Evolutionary conservation across 2,113 vertebrate species (phyloP), one percentile per base, ranked within the genome.

Genomic region (Equus przewalskii): DNA sequence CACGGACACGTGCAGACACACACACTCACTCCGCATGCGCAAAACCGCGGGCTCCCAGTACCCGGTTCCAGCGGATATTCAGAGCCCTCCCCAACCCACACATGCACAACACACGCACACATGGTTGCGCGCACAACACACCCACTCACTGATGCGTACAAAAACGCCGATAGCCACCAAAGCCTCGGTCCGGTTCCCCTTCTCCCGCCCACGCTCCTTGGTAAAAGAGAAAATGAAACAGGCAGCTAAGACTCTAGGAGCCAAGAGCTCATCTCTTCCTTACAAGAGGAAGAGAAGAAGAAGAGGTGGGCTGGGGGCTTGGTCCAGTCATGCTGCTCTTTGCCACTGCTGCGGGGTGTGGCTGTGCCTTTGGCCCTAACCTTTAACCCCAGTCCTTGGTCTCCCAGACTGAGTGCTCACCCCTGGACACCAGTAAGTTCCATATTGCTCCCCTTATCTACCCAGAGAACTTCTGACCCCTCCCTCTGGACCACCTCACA

Each of bases 101-200:
- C 97, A 98, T 93, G 97, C 90, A 97, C 96, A 96, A 85, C 96
- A 98, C 95, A 96, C 94, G 84, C 96, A 96, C 97, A 97, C 98
- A 97, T 89, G 98, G 95, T 54, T 86, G 97, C 44, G 72, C 89
- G 65, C 96, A 95, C 97, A 92, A 96, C 97, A 98, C 97, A 87
- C 97, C 97, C 97, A 98, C 97, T 97, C 98, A 83, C 97, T 97
- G 93, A 70, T 97, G 96, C 97, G 97, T 94, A 94, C 85, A 75
- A 78, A 97, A 97, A 95, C 36, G 91, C 96, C 15, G 54, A 83
- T 67, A 96, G 97, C 96, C 97, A 96, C 95, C 93, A 95, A 93
- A 97, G 90, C 90, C 89, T 78, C 12, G 36, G 92, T 54, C 79
- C 33, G 12, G 5, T 13, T 54, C 79, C 88, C 62, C 91, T 28